Evolutionary conservation across 1,140 invertebrate genomes (phyloP).

Genomic region (Campodea augens): DNA sequence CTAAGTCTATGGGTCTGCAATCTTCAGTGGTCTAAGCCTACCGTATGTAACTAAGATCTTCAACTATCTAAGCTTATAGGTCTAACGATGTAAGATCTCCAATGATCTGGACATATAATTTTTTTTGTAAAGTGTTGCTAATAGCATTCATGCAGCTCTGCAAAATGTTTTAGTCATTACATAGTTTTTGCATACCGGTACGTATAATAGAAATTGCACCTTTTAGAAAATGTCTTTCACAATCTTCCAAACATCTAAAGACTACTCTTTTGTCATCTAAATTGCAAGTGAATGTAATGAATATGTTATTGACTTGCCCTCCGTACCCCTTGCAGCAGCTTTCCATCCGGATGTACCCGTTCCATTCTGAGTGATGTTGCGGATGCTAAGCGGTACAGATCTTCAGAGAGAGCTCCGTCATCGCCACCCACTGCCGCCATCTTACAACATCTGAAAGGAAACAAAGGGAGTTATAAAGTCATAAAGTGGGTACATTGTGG

Average conservation of each 20-base stretch:
- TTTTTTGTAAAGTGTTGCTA: too few relatives aligned
- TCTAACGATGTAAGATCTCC: too few relatives aligned
- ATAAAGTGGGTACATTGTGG: too few relatives aligned
- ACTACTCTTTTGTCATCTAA: not conserved
- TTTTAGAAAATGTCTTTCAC: not conserved
- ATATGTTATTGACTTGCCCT: not conserved
- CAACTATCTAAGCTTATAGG: too few relatives aligned
- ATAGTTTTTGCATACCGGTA: not conserved
- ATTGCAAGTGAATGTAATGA: not conserved
- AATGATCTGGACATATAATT: too few relatives aligned
- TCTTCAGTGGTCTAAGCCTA: too few relatives aligned
- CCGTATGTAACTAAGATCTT: too few relatives aligned
- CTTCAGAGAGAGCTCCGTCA: conserved; percentile 38
- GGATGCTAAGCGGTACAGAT: conserved; percentile 50
- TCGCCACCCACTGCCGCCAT: conserved; percentile 42
- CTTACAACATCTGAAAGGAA: conserved; percentile 43
- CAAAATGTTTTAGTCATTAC: not conserved
- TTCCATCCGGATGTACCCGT: conserved; percentile 59
- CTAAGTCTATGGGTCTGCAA: too few relatives aligned
- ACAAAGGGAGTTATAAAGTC: conserved; percentile 8
- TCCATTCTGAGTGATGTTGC: conserved; percentile 52
- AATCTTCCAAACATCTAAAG: not conserved
- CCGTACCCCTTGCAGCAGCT: conserved; percentile 46
- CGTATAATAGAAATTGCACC: not conserved
- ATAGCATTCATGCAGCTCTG: too few relatives aligned